phyloP scores from a whole-genome alignment of 2,888 invertebrate genomes.

The Carterocephalus palaemon region DNA sequence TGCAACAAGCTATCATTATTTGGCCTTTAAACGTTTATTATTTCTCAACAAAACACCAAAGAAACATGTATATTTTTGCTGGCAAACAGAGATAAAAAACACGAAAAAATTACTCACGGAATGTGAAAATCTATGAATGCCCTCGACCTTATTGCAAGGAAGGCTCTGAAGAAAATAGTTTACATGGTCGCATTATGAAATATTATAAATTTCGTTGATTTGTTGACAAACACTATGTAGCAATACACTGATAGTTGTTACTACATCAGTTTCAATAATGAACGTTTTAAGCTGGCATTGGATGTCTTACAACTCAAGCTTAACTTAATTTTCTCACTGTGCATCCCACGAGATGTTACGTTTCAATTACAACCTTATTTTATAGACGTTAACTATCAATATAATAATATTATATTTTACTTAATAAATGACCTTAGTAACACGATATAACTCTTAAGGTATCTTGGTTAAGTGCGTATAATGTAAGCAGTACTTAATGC shows the following conservation, averaged over 20 bases:
- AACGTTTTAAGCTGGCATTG: background rate
- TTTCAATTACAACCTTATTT: background rate
- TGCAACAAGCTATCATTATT: too few relatives aligned
- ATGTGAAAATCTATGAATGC: constrained; percentile 27
- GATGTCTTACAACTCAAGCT: background rate
- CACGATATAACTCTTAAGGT: background rate
- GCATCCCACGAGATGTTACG: background rate
- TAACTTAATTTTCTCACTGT: too few relatives aligned
- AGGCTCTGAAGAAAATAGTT: constrained; percentile 41
- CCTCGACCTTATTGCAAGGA: constrained; percentile 48
- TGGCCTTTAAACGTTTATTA: background rate
- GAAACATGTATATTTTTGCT: constrained; percentile 7
- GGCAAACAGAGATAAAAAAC: background rate
- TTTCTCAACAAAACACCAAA: constrained; percentile 1
- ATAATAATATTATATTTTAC: too few relatives aligned
- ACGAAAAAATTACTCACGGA: constrained; percentile 2
- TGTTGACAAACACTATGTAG: background rate
- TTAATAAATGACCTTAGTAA: too few relatives aligned
- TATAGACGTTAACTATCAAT: background rate
- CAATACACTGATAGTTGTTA: constrained; percentile 3
- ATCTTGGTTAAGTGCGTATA: constrained; percentile 14
- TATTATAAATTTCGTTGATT: constrained; percentile 7
- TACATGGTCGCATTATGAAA: constrained; percentile 49
- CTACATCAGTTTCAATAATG: background rate
- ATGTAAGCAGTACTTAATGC: constrained; percentile 12